Percentiles rank a stretch among this genome's conserved stretches.
Evolutionary conservation across 53 echinoderm and acorn worm species (phyloP).

Genomic region (Hippasteria phrygiana): DNA sequence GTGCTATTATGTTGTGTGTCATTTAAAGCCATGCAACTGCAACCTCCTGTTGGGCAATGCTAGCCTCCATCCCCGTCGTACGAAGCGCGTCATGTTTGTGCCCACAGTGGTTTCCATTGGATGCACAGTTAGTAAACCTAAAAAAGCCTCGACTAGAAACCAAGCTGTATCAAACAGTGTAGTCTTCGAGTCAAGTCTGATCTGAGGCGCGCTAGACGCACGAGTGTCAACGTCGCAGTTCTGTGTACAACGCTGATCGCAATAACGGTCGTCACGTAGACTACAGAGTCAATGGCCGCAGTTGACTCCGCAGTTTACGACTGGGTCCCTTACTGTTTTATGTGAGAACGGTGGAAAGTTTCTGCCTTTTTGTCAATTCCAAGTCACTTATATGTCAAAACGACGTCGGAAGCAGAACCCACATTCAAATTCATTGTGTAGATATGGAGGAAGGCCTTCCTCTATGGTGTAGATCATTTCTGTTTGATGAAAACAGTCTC

Average conservation of each 20-base stretch:
- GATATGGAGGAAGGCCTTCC: too few relatives aligned
- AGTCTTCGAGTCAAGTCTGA: background rate
- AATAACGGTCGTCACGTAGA: background rate
- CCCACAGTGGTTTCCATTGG: background rate
- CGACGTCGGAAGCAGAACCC: too few relatives aligned
- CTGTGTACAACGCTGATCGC: background rate
- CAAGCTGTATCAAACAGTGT: background rate
- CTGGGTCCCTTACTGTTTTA: too few relatives aligned
- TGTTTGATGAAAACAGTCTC: too few relatives aligned
- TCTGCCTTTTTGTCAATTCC: too few relatives aligned
- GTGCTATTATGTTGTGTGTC: background rate
- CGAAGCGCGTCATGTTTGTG: background rate
- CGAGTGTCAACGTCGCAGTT: background rate
- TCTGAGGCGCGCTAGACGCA: background rate
- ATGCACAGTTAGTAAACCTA: background rate
- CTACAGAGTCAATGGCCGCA: too few relatives aligned
- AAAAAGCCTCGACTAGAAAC: background rate
- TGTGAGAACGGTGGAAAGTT: too few relatives aligned
- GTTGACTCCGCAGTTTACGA: too few relatives aligned
- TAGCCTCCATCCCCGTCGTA: background rate
- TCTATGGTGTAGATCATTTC: too few relatives aligned
- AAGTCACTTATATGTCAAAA: too few relatives aligned
- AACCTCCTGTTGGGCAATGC: background rate
- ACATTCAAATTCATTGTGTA: too few relatives aligned
- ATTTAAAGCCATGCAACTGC: background rate